Conservation (phyloP, 1,140 invertebrate species). For the Drosophila lacertosa region DNA sequence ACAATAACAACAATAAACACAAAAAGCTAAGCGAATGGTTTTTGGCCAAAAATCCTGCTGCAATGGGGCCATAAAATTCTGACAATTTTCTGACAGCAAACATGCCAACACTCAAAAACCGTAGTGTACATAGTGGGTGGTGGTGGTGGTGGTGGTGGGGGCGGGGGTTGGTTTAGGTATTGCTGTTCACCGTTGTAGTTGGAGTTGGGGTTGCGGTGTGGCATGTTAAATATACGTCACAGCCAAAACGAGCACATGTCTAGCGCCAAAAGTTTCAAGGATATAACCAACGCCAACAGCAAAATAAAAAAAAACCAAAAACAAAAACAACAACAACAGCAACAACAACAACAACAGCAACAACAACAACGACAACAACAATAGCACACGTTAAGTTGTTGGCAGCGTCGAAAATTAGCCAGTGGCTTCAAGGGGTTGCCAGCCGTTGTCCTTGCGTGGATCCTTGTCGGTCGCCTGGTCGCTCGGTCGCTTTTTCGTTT, state of each 20-base stretch:
- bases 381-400: constrained; percentile 64
- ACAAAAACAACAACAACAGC: constrained; percentile 21
- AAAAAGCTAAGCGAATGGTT: not conserved
- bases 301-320: constrained; percentile 15
- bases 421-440: constrained; percentile 50
- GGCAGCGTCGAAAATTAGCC: constrained; percentile 60
- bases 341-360: constrained; percentile 25
- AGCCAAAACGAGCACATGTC: constrained; percentile 75
- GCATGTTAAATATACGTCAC: constrained; percentile 81
- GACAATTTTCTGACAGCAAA: constrained; percentile 82
- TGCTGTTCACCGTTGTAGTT: constrained; percentile 22
- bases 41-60: constrained; percentile 17
- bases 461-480: constrained; percentile 2
- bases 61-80: constrained; percentile 73
- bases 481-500: too few relatives aligned
- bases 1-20: constrained; percentile 5
- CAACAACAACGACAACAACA: constrained; percentile 18
- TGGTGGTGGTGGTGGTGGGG: not conserved
- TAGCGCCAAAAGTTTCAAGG: constrained; percentile 77
- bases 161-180: not conserved
- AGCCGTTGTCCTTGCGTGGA: constrained; percentile 17
- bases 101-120: constrained; percentile 81
- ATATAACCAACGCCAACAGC: constrained; percentile 61
- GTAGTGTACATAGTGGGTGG: constrained; percentile 40
- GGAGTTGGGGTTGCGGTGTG: constrained; percentile 70